Conservation (phyloP, 2,888 invertebrate species). For the Trissoscelio sp. region DNA sequence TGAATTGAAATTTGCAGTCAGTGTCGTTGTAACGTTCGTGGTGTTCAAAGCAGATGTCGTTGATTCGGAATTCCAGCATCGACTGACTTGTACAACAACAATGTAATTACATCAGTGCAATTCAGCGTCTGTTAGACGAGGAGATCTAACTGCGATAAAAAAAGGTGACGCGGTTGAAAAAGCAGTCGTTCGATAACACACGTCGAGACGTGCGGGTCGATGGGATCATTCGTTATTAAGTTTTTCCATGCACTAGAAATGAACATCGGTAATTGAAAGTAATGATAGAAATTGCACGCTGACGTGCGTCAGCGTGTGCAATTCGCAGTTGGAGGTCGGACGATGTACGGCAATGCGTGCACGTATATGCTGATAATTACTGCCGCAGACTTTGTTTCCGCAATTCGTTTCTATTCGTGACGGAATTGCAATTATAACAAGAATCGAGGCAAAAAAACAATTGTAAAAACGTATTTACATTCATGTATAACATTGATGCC, state of each 20-base stretch:
- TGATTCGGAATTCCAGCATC: not conserved
- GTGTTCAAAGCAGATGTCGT: too few species aligned
- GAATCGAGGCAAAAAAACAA: slow-evolving; percentile 36
- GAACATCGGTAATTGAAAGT: slow-evolving; percentile 68
- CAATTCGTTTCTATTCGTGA: slow-evolving; percentile 54
- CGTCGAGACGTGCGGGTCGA: slow-evolving; percentile 45
- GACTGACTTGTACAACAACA: slow-evolving; percentile 19
- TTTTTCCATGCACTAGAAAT: slow-evolving; percentile 62
- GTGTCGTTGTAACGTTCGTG: too few species aligned
- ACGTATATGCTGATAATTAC: slow-evolving; percentile 53
- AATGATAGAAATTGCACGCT: slow-evolving; percentile 67
- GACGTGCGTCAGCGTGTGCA: slow-evolving; percentile 53
- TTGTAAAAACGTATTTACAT: slow-evolving; percentile 37
- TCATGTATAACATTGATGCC: slow-evolving; percentile 13
- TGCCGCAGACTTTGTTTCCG: slow-evolving; percentile 54
- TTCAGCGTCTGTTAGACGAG: slow-evolving; percentile 34
- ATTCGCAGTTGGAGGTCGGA: slow-evolving; percentile 51
- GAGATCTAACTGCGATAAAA: slow-evolving; percentile 42
- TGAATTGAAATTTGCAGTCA: too few species aligned
- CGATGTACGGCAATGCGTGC: slow-evolving; percentile 59
- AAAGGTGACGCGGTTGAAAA: slow-evolving; percentile 44
- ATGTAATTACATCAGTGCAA: slow-evolving; percentile 33
- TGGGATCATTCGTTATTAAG: slow-evolving; percentile 63
- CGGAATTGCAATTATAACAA: slow-evolving; percentile 51
- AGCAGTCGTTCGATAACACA: slow-evolving; percentile 38